Conservation (phyloP, 2,797 vertebrate species). For the Intellagama lesueurii region DNA sequence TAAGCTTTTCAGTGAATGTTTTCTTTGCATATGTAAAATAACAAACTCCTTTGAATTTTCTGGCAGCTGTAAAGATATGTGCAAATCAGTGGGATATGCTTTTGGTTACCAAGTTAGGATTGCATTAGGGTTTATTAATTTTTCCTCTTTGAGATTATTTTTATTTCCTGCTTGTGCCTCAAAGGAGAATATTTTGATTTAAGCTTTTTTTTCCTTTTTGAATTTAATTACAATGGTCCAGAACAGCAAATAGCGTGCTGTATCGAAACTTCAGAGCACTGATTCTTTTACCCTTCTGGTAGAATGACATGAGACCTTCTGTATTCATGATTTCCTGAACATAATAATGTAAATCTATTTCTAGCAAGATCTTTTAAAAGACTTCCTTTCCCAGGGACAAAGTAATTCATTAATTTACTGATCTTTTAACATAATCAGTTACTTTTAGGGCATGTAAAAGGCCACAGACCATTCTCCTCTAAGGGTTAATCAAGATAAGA, state of each 20-base stretch:
- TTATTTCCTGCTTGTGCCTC: constrained; percentile 2
- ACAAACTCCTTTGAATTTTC: not conserved
- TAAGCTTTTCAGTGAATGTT: constrained; percentile 13
- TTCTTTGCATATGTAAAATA: constrained; percentile 32
- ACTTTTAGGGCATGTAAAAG: not conserved
- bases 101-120: not conserved
- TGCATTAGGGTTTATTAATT: not conserved
- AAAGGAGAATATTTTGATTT: not conserved
- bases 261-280: not conserved
- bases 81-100: not conserved
- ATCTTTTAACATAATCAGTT: not conserved
- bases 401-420: not conserved
- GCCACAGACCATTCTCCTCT: not conserved
- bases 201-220: not conserved
- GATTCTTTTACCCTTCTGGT: not conserved
- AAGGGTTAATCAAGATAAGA: too few relatives aligned
- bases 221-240: not conserved
- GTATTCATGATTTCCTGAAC: constrained; percentile 26
- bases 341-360: not conserved
- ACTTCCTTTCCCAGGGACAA: not conserved
- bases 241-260: constrained; percentile 1
- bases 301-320: constrained; percentile 10
- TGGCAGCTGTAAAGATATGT: not conserved
- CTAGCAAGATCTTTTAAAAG: not conserved
- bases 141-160: not conserved